Base-by-base conservation (phyloP, 2,888 invertebrate genomes). In the Drosophila ezoana region DNA sequence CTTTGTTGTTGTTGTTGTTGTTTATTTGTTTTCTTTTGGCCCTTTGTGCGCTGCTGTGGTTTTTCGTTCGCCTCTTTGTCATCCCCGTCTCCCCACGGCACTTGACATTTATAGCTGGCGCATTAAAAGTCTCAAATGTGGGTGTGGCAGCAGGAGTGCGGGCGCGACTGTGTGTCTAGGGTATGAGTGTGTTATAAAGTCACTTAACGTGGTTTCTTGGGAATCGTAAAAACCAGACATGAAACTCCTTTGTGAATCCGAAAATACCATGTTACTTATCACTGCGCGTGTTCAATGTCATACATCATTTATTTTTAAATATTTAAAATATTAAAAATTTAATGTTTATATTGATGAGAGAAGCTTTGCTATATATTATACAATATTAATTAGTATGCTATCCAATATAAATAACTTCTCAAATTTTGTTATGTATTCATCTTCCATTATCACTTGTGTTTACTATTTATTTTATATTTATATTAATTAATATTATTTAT, bases 81-180 rank as follows among this genome's bases (percentile, higher is more conserved):
- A 74, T 73, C 48, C 61, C 56, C 61, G 45, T 48, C 58, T 40
- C 43, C 71, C 65, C 72, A 51, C 47, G 78, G 67, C 80, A 82
- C 81, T 86, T 86, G 83, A 83, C 83, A 84, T 84, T 84, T 84
- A 81, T 83, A 73, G 86, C 83, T 72, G 60, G 45, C 59, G 68
- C 83, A 86, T 84, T 84, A 86, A 86, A 69, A 76, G 72, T 75
- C 75, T 81, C 69, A 62, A 70, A 76, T 62, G 69, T 63, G 71
- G 66, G 52, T 32, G 65, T 48, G 60, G 48, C 60, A 48, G 2
- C 13, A 45, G 35, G 16, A 45, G 32, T 49, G 10, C 37, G 53
- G 40, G 16, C 47, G 37, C 33, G 20, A 37, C 32, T 49, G 40
- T 49, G 20, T 18, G 49, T n/a, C 53, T 54, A 28, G 75, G 6